Evolutionary conservation across 1,140 invertebrate species (phyloP).

Genomic region (Solenopsis invicta): DNA sequence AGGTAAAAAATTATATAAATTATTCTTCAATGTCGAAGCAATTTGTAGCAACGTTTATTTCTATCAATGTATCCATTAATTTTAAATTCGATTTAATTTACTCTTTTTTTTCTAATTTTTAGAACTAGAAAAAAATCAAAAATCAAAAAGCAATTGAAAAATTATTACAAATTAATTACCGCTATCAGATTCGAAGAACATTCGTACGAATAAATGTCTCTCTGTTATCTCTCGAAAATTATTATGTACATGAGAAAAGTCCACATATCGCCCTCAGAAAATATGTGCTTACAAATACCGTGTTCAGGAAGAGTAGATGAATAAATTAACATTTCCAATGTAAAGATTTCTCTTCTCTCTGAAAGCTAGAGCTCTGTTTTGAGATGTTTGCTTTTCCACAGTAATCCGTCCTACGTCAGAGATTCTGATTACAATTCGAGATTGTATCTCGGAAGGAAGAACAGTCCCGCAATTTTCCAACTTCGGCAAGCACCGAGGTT

Average conservation of each 20-base stretch:
- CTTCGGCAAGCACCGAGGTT: not conserved
- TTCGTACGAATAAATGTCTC: not conserved
- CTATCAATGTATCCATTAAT: too few species aligned
- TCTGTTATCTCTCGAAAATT: not conserved
- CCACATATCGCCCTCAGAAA: not conserved
- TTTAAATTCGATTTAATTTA: too few species aligned
- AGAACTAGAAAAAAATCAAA: too few species aligned
- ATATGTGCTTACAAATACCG: not conserved
- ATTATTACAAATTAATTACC: not conserved
- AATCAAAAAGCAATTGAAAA: not conserved
- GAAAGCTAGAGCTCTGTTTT: constrained; percentile 1
- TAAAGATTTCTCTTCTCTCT: not conserved
- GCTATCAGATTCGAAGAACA: not conserved
- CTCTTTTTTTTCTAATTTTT: too few species aligned
- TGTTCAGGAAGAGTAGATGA: not conserved
- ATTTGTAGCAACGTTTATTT: not conserved
- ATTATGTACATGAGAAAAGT: not conserved
- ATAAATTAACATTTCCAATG: constrained; percentile 17
- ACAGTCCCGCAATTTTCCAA: constrained; percentile 10
- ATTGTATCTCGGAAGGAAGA: constrained; percentile 8
- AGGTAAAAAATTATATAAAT: not conserved
- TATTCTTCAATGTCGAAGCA: not conserved
- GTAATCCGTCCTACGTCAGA: not conserved
- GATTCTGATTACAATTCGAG: constrained; percentile 32
- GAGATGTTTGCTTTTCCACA: not conserved